Conservation (phyloP, 2,113 vertebrate species). For the Nanger granti region DNA sequence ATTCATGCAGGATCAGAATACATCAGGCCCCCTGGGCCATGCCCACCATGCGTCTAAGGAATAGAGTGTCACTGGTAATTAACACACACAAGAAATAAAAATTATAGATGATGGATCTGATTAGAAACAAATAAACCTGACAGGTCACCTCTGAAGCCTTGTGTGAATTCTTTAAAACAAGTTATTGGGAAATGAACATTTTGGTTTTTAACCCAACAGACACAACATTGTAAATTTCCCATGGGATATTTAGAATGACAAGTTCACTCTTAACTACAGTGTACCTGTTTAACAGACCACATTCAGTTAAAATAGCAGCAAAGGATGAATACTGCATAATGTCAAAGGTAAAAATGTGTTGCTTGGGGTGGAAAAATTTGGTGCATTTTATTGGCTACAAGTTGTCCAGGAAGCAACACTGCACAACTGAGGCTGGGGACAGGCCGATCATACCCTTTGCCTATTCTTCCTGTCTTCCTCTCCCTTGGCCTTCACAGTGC, state of each 20-base stretch:
- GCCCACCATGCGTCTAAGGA: not conserved
- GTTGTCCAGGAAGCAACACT: too few species aligned
- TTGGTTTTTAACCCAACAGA: not conserved
- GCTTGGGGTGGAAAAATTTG: not conserved
- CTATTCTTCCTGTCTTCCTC: not conserved
- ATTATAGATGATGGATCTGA: not conserved
- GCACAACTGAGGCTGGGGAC: too few species aligned
- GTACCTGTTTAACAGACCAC: not conserved
- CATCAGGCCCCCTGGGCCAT: not conserved
- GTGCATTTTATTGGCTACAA: not conserved
- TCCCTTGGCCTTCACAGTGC: accelerated
- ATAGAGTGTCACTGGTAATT: constrained; percentile 16
- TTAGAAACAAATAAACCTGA: constrained; percentile 32
- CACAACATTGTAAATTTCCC: not conserved
- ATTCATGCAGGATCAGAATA: not conserved
- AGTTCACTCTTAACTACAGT: not conserved
- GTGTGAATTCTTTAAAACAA: not conserved
- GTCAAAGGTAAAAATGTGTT: not conserved
- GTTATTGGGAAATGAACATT: not conserved
- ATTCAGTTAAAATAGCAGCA: not conserved
- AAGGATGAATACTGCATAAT: not conserved
- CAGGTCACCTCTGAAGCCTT: constrained; percentile 33
- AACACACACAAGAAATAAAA: not conserved
- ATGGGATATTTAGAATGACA: not conserved
- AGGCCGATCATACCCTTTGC: accelerated